A percentile compares a stretch with the other conserved stretches of the same genome.
phyloP scores from a whole-genome alignment of 30 jellyfish, hydroid and myxozoan genomes.

The Calvadosia cruxmelitensis region DNA sequence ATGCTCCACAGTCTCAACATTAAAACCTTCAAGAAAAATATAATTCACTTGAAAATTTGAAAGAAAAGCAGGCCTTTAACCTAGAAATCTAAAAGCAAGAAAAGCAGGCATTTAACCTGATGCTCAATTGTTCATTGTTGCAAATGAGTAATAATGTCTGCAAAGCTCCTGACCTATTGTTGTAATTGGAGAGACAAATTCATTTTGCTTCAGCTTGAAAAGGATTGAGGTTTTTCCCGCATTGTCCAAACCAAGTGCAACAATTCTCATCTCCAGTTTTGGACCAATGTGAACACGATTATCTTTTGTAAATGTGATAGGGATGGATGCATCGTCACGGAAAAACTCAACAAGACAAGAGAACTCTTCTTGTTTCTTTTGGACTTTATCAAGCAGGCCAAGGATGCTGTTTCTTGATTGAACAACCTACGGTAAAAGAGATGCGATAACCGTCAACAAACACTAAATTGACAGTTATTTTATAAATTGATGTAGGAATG shows the following conservation, averaged over 20 bases:
- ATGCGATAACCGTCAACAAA: too few species aligned
- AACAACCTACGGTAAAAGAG: conserved; percentile 79
- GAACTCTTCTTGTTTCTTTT: conserved; percentile 71
- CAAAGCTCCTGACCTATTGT: conserved; percentile 59
- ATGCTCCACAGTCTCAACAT: conserved; percentile 87
- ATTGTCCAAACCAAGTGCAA: conserved; percentile 89
- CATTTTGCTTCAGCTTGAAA: conserved; percentile 79
- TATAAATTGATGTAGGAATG: too few species aligned
- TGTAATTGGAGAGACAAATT: conserved; percentile 82
- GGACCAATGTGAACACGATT: conserved; percentile 98
- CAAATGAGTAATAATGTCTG: too few species aligned
- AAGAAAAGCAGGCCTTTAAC: too few species aligned
- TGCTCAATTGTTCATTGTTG: too few species aligned
- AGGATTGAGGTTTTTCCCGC: conserved; percentile 94
- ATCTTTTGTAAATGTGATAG: conserved; percentile 87
- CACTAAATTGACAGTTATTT: too few species aligned
- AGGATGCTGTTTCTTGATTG: conserved; percentile 72
- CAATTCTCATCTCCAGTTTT: conserved; percentile 92
- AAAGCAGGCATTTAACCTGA: too few species aligned
- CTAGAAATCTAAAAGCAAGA: too few species aligned
- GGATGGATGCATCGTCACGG: conserved; percentile 74
- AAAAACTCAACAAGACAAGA: conserved; percentile 75
- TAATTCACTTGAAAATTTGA: too few species aligned
- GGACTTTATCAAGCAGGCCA: conserved; percentile 72
- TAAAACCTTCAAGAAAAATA: conserved; percentile 72